phyloP scores from a whole-genome alignment of 2,888 invertebrate genomes.

The Osedax fenrisi region DNA sequence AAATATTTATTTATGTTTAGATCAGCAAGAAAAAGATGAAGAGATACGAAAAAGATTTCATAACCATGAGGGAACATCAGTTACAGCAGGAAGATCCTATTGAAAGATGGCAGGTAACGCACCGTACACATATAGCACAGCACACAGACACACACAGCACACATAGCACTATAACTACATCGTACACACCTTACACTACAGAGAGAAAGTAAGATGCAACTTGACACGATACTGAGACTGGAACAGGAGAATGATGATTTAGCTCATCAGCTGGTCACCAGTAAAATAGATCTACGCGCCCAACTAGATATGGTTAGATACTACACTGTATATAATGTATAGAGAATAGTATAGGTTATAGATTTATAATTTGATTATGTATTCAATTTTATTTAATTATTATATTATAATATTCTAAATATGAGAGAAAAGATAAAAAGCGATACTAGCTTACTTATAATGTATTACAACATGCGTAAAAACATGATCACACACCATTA shows the following conservation, averaged over 20 bases:
- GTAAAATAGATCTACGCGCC: constrained; percentile 55
- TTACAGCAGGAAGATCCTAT: constrained; percentile 52
- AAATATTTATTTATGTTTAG: constrained; percentile 37
- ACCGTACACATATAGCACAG: too few species aligned
- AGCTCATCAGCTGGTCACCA: constrained; percentile 55
- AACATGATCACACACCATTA: too few species aligned
- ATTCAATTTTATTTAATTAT: background rate
- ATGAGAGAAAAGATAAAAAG: too few species aligned
- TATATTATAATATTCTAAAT: background rate
- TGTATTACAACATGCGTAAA: too few species aligned
- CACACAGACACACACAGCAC: too few species aligned
- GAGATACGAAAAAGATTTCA: constrained; percentile 85
- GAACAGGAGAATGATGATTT: constrained; percentile 58
- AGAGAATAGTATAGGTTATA: background rate
- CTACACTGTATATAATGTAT: background rate
- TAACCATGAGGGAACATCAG: constrained; percentile 59
- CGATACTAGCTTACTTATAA: too few species aligned
- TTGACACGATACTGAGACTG: constrained; percentile 54
- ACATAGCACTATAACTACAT: background rate
- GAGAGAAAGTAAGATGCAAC: constrained; percentile 53
- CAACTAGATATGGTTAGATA: constrained; percentile 47
- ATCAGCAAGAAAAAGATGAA: constrained; percentile 65
- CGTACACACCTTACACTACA: constrained; percentile 35
- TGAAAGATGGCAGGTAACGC: constrained; percentile 50
- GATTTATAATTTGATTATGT: background rate